Conservation (phyloP, 2,888 invertebrate genomes). For the Drosophila robusta region DNA sequence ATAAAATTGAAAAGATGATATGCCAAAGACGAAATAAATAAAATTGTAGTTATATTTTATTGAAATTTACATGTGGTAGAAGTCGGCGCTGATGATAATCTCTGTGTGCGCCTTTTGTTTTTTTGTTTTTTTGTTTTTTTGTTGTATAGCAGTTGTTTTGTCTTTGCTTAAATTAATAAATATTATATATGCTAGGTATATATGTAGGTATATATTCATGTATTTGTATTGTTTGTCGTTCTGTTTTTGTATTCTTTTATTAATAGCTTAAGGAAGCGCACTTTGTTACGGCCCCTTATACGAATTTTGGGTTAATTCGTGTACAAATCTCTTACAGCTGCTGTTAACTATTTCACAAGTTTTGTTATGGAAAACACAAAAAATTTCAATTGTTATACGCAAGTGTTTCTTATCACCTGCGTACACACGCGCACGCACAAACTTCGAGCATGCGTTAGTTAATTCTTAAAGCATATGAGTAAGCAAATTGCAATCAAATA, state of each 20-base stretch:
- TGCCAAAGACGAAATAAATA: slow-evolving; percentile 30
- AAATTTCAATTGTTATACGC: slow-evolving; percentile 10
- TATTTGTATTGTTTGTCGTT: slow-evolving; percentile 29
- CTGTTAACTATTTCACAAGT: slow-evolving; percentile 70
- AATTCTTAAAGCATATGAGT: slow-evolving; percentile 56
- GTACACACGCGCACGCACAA: background rate
- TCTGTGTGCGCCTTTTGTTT: slow-evolving; percentile 24
- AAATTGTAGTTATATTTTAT: slow-evolving; percentile 48
- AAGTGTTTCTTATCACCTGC: slow-evolving; percentile 18
- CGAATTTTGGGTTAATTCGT: slow-evolving; percentile 27
- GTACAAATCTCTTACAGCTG: slow-evolving; percentile 43
- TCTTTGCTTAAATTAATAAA: slow-evolving; percentile 26
- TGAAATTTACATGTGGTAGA: slow-evolving; percentile 64
- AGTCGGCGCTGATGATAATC: slow-evolving; percentile 46
- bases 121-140: slow-evolving; percentile 6
- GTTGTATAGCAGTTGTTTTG: slow-evolving; percentile 34
- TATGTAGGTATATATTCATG: slow-evolving; percentile 21
- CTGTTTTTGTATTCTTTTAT: slow-evolving; percentile 11
- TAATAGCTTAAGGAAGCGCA: slow-evolving; percentile 68
- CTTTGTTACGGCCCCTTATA: slow-evolving; percentile 64
- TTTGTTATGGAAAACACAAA: slow-evolving; percentile 32
- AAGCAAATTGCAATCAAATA: slow-evolving; percentile 35
- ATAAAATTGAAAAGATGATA: background rate
- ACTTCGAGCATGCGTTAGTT: slow-evolving; percentile 1
- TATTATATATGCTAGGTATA: slow-evolving; percentile 20